Evolutionary conservation across 2,113 vertebrate species (phyloP).

Genomic region (Tragelaphus imberbis): DNA sequence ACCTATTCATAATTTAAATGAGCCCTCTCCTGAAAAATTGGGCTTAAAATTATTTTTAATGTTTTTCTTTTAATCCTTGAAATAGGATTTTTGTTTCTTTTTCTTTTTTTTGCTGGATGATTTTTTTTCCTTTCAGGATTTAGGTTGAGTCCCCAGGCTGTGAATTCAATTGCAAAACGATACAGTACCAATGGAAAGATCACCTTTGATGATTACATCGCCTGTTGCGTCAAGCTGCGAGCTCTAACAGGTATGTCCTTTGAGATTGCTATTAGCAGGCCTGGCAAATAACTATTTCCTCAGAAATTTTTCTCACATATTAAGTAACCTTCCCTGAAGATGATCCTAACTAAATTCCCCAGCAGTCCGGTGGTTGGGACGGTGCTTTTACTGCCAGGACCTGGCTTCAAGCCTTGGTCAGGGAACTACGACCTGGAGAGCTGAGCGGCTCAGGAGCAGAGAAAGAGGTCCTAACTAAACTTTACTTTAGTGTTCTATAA

Average conservation of each 20-base stretch:
- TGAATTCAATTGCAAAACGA: slow-evolving; percentile 87
- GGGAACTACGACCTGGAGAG: background rate
- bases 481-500: background rate
- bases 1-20: background rate
- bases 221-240: slow-evolving; percentile 90
- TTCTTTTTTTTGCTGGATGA: background rate
- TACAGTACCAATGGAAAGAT: slow-evolving; percentile 88
- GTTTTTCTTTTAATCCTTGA: background rate
- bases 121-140: slow-evolving; percentile 76
- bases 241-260: slow-evolving; percentile 88
- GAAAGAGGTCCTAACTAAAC: background rate
- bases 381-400: background rate
- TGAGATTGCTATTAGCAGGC: background rate
- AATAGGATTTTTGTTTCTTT: background rate
- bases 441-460: background rate
- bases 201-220: slow-evolving; percentile 93
- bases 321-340: background rate
- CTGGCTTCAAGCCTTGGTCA: background rate
- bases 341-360: background rate
- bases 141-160: slow-evolving; percentile 89
- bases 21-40: background rate
- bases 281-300: background rate
- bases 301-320: background rate
- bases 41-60: background rate
- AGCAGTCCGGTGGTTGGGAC: background rate